Evolutionary conservation across 2,113 vertebrate genomes (phyloP).

Genomic region (Mionectes macconnelli): DNA sequence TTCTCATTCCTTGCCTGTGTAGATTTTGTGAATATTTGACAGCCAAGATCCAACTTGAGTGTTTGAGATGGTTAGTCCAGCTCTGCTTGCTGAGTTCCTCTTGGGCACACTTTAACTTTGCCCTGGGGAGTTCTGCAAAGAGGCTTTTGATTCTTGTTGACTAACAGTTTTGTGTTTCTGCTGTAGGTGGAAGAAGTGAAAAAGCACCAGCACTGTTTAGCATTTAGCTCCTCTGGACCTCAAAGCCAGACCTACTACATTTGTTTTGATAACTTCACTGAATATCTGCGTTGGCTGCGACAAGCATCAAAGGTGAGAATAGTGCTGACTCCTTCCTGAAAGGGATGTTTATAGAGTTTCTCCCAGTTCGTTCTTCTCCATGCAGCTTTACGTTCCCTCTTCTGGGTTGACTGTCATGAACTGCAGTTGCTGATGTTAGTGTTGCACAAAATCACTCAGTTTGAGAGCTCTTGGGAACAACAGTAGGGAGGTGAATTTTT

Average conservation of each 20-base stretch:
- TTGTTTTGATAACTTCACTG: slow-evolving; percentile 95
- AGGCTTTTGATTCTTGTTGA: not conserved
- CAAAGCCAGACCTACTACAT: slow-evolving; percentile 97
- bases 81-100: not conserved
- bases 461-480: not conserved
- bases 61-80: not conserved
- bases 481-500: not conserved
- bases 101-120: not conserved
- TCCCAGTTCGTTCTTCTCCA: not conserved
- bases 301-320: slow-evolving; percentile 92
- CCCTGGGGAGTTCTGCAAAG: not conserved
- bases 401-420: not conserved
- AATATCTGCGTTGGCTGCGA: slow-evolving; percentile 95
- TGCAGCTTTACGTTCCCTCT: not conserved
- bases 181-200: slow-evolving; percentile 96
- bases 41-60: not conserved
- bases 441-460: not conserved
- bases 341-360: not conserved
- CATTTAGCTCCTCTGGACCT: slow-evolving; percentile 96
- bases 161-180: not conserved
- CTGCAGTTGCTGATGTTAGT: not conserved
- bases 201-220: slow-evolving; percentile 94
- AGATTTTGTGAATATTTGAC: not conserved
- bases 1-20: not conserved
- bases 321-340: not conserved